A percentile compares a stretch with the other conserved stretches of the same genome.
Evolutionary conservation across 1,140 invertebrate species (phyloP).

Genomic region (Apis mellifera): Amel_HAv3.1 CM009934.2:3919001-3919500

Average conservation of each 20-base stretch:
- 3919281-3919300: slow-evolving; percentile 79
- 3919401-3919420: background rate
- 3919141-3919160: slow-evolving; percentile 62
- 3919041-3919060: slow-evolving; percentile 16
- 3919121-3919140: slow-evolving; percentile 73
- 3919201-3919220: slow-evolving; percentile 80
- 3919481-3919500: too few relatives aligned
- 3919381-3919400: background rate
- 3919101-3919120: slow-evolving; percentile 80
- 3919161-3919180: slow-evolving; percentile 71
- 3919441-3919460: too few relatives aligned
- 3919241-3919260: slow-evolving; percentile 81
- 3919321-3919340: slow-evolving; percentile 31
- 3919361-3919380: background rate
- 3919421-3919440: background rate
- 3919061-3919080: slow-evolving; percentile 52
- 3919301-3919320: slow-evolving; percentile 16
- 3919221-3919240: slow-evolving; percentile 82
- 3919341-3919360: background rate
- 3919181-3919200: slow-evolving; percentile 80
- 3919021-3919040: background rate
- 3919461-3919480: too few relatives aligned
- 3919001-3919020: too few relatives aligned
- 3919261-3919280: slow-evolving; percentile 61
- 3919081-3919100: slow-evolving; percentile 74